Evolutionary conservation across 2,113 vertebrate genomes (phyloP).

Genomic region (Megaptera novaeangliae): DNA sequence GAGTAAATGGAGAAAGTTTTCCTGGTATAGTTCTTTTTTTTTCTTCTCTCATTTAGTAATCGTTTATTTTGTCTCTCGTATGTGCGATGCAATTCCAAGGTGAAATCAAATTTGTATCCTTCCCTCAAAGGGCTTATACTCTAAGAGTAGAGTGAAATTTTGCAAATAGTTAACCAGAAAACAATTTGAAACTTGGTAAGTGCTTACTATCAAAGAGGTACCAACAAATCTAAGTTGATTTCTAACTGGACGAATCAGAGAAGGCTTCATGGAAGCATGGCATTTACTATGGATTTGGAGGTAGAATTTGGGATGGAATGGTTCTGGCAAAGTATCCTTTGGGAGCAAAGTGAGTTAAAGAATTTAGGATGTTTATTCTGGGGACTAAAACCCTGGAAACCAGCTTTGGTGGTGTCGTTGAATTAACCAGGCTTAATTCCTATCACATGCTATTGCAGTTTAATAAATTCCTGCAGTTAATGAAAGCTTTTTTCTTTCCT

Average conservation of each 20-base stretch:
- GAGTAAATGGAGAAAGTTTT: neutral
- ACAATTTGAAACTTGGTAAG: neutral
- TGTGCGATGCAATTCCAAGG: neutral
- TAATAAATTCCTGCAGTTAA: constrained; percentile 78
- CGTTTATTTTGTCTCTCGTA: neutral
- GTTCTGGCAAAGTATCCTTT: neutral
- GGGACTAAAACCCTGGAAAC: constrained; percentile 52
- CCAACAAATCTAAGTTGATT: neutral
- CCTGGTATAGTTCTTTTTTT: neutral
- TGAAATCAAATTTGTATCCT: neutral
- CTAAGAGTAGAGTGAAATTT: neutral
- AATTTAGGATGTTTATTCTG: constrained; percentile 14
- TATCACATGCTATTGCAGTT: constrained; percentile 72
- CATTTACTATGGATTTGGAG: neutral
- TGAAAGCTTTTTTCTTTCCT: constrained; percentile 47
- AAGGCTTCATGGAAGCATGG: neutral
- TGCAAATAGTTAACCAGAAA: neutral
- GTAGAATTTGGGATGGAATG: neutral
- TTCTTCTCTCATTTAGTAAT: neutral
- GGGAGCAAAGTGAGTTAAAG: constrained; percentile 11
- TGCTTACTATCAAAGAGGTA: neutral
- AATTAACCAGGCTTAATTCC: constrained; percentile 75
- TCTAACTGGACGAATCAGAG: neutral
- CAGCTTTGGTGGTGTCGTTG: constrained; percentile 45
- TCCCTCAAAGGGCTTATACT: neutral